Evolutionary conservation across 2,113 vertebrate species (phyloP).

Genomic region (Pitta sordida): DNA sequence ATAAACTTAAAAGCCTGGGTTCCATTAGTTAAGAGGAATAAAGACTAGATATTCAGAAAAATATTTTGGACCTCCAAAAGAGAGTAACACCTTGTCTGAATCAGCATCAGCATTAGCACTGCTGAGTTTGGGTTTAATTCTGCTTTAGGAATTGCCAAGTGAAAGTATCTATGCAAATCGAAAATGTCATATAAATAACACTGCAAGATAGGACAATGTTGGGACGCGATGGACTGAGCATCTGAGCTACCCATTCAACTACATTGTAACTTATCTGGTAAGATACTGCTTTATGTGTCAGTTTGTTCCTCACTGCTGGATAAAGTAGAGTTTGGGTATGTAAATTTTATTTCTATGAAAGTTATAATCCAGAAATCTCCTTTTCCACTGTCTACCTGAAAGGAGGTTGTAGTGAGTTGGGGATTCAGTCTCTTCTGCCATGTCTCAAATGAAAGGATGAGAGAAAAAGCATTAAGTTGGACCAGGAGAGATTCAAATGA

Average conservation of each 20-base stretch:
- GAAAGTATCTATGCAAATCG: background rate
- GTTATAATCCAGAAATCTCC: background rate
- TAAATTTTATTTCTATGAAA: background rate
- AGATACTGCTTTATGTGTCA: background rate
- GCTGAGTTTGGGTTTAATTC: background rate
- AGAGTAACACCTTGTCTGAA: background rate
- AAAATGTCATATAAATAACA: background rate
- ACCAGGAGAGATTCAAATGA: background rate
- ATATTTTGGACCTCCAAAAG: background rate
- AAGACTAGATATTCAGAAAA: background rate
- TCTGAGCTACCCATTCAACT: background rate
- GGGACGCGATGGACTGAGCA: background rate
- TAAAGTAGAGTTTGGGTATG: background rate
- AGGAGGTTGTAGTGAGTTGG: background rate
- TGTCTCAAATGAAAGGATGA: background rate
- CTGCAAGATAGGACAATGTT: background rate
- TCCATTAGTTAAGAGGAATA: background rate
- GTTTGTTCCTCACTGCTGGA: background rate
- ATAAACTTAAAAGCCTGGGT: background rate
- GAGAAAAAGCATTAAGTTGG: background rate
- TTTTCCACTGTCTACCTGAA: background rate
- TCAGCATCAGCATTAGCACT: background rate
- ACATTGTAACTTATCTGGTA: background rate
- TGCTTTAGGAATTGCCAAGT: background rate
- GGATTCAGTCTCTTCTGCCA: background rate